Evolutionary conservation across 2,113 vertebrate species (phyloP).

Genomic region (Oceanites oceanicus): DNA sequence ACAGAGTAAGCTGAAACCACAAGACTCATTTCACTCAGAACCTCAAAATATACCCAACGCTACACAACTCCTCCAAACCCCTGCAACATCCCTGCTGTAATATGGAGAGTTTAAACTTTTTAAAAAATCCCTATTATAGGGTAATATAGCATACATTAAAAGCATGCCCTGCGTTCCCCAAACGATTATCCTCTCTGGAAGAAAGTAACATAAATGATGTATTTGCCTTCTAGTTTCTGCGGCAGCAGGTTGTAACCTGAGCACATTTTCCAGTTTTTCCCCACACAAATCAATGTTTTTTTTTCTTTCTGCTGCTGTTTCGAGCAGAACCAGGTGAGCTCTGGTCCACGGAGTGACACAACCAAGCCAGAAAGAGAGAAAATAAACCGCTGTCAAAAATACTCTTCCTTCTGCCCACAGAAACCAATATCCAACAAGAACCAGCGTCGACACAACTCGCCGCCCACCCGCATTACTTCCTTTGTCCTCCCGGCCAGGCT

Average conservation of each 20-base stretch:
- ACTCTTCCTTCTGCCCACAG: neutral
- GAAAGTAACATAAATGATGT: neutral
- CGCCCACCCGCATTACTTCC: rapidly evolving
- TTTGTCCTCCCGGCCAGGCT: rapidly evolving
- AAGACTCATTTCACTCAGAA: constrained; percentile 51
- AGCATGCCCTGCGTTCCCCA: neutral
- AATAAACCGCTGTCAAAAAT: neutral
- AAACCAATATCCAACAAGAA: neutral
- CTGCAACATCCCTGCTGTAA: neutral
- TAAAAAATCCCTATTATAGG: neutral
- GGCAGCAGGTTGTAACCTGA: neutral
- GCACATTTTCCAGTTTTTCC: neutral
- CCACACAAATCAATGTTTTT: neutral
- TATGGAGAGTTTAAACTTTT: neutral
- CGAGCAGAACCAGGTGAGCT: neutral
- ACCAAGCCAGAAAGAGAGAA: neutral
- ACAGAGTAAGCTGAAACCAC: constrained; percentile 27
- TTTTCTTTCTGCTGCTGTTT: neutral
- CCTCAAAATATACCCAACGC: constrained; percentile 4
- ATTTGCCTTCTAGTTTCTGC: neutral
- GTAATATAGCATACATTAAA: neutral
- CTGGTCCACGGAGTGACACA: too few relatives aligned
- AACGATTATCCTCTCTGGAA: neutral
- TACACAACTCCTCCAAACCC: neutral
- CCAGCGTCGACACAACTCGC: rapidly evolving